A percentile compares a stretch with the other conserved stretches of the same genome.
Conservation (phyloP, 2,797 vertebrate genomes). For the Melanotaenia trifasciata region DNA sequence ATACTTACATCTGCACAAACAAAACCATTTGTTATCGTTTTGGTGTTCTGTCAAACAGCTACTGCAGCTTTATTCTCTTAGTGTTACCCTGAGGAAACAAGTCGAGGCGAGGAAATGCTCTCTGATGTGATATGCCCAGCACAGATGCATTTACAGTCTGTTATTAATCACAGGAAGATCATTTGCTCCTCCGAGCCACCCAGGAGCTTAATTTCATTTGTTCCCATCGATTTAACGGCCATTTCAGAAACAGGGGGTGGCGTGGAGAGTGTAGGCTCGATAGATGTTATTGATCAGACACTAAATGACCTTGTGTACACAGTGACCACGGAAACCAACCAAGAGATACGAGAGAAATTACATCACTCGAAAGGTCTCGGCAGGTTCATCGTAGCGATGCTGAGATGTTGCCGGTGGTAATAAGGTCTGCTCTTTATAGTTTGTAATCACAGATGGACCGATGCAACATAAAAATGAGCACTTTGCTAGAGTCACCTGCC, state of each 20-base stretch:
- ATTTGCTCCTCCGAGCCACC: slow-evolving; percentile 76
- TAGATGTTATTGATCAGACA: slow-evolving; percentile 78
- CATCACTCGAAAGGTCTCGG: slow-evolving; percentile 48
- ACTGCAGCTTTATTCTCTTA: slow-evolving; percentile 64
- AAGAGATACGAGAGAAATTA: slow-evolving; percentile 34
- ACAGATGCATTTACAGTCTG: slow-evolving; percentile 73
- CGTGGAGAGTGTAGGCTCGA: slow-evolving; percentile 60
- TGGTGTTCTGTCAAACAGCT: slow-evolving; percentile 53
- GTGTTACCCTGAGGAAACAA: slow-evolving; percentile 61
- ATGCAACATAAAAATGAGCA: slow-evolving; percentile 26
- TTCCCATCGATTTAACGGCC: slow-evolving; percentile 82
- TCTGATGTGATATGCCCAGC: slow-evolving; percentile 65
- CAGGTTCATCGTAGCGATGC: slow-evolving; percentile 16
- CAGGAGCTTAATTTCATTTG: slow-evolving; percentile 83
- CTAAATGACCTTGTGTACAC: slow-evolving; percentile 81
- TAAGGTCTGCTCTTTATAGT: slow-evolving; percentile 29
- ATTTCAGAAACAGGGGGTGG: slow-evolving; percentile 71
- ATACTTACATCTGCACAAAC: slow-evolving; percentile 55
- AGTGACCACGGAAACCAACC: slow-evolving; percentile 54
- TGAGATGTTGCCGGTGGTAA: slow-evolving; percentile 17
- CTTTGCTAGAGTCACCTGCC: slow-evolving; percentile 32
- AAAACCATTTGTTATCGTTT: slow-evolving; percentile 68
- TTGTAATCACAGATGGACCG: slow-evolving; percentile 47
- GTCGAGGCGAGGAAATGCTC: slow-evolving; percentile 63
- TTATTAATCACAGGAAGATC: slow-evolving; percentile 82